Conservation (phyloP, 2,113 vertebrate species). For the Grus americana region DNA sequence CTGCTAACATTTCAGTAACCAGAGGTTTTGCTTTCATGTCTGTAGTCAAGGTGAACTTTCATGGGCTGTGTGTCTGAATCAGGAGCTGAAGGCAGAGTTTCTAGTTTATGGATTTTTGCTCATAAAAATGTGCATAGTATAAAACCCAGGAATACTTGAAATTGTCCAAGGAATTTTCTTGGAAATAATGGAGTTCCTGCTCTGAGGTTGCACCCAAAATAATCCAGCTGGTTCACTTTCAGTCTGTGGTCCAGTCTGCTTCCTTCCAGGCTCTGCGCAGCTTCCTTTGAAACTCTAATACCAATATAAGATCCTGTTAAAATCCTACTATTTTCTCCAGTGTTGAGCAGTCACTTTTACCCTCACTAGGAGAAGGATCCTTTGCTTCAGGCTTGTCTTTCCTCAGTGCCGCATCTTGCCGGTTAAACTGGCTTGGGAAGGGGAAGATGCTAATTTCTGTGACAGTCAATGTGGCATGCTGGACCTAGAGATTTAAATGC, state of each 20-base stretch:
- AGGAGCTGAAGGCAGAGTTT: not conserved
- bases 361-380: not conserved
- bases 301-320: fast-evolving
- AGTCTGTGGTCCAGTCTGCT: not conserved
- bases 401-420: no score
- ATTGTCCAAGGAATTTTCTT: not conserved
- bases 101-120: not conserved
- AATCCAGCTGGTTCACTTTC: not conserved
- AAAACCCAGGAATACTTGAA: not conserved
- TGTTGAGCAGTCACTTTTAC: not conserved
- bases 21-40: not conserved
- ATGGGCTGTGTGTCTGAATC: not conserved
- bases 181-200: not conserved
- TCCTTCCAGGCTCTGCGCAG: not conserved
- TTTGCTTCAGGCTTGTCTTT: not conserved
- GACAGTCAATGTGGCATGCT: not conserved
- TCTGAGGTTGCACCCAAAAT: not conserved
- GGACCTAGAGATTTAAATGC: not conserved
- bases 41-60: not conserved
- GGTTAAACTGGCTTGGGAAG: not conserved
- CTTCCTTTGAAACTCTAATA: not conserved
- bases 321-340: not conserved
- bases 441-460: not conserved
- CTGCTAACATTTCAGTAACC: not conserved
- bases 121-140: not conserved